Evolutionary conservation across 2,113 vertebrate genomes (phyloP), one percentile per base, ranked within the genome.

Genomic region (Chaenocephalus aceratus): DNA sequence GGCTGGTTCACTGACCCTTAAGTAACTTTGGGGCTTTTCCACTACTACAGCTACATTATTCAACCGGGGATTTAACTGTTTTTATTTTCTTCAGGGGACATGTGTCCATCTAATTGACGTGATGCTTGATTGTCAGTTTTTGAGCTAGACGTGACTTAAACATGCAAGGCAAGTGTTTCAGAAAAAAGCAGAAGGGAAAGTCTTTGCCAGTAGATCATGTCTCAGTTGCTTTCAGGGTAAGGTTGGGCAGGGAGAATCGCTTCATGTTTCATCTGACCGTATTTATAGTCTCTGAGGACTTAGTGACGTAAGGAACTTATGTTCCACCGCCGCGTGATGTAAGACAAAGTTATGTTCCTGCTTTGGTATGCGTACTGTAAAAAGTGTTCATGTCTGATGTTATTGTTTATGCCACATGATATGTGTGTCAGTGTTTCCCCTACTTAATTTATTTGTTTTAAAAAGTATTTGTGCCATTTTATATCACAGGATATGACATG

Each of bases 201-300:
- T 79, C 64, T 75, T 69, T 79, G 46, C 61, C 61, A 36, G 48
- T 68, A 56, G 66, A 64, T 62, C 48, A 72, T 1, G 9, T 83
- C 58, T 83, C 49, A 70, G 60, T 78, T 58, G 72, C 61, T 59
- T 53, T 76, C 67, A 48, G 14, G 68, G 9, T 76, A 46, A 77
- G 58, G 75, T 44, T 74, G 45, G 73, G 66, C 26, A 60, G 64
- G 21, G 34, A 75, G n/a, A 58, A 67, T 59, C 3, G 64, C 63
- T 51, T 89, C 78, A 73, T 49, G 60, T 90, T 91, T 88, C 78
- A 82, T 21, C 18, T 83, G 86, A 88, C 68, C 63, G 84, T 88
- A 88, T 82, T 89, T 86, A 59, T 78, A 65, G 68, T 83, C 46
- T 79, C 72, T 69, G 69, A 52, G 64, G 53, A 82, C 21, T 49